A percentile compares a stretch with the other conserved stretches of the same genome.
Evolutionary conservation across 2,888 invertebrate genomes (phyloP).

Genomic region (Lasioglossum morio): DNA sequence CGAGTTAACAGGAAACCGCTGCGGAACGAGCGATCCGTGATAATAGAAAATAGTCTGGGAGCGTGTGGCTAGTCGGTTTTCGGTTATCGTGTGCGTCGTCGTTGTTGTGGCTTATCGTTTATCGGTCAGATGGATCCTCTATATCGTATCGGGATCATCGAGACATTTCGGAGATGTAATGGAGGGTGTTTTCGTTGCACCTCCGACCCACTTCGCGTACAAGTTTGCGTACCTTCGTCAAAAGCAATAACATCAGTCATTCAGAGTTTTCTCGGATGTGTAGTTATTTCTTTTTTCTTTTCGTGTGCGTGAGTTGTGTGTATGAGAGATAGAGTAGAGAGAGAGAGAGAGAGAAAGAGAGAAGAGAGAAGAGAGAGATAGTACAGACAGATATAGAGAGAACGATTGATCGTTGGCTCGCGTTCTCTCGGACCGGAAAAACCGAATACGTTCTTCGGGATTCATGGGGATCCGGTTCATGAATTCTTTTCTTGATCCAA

Average conservation of each 20-base stretch:
- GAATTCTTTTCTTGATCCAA: slow-evolving; percentile 21
- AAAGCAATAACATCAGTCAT: slow-evolving; percentile 58
- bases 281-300: not conserved
- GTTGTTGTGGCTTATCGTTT: slow-evolving; percentile 18
- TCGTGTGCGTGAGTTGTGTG: not conserved
- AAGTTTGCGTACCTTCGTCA: slow-evolving; percentile 51
- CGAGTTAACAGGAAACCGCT: not conserved
- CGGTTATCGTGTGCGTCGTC: slow-evolving; percentile 37
- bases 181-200: slow-evolving; percentile 66
- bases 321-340: not conserved
- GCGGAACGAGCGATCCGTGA: slow-evolving; percentile 22
- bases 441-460: slow-evolving; percentile 13
- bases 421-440: slow-evolving; percentile 42
- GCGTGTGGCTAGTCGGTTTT: slow-evolving; percentile 16
- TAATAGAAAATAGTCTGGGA: not conserved
- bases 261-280: not conserved
- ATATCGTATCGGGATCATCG: slow-evolving; percentile 32
- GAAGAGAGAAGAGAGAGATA: slow-evolving; percentile 30
- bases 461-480: slow-evolving; percentile 31
- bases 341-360: not conserved
- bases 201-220: slow-evolving; percentile 78
- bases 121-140: slow-evolving; percentile 39
- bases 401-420: slow-evolving; percentile 51
- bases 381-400: slow-evolving; percentile 7
- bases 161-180: slow-evolving; percentile 42